phyloP scores from a whole-genome alignment of 1,140 invertebrate genomes.

The Drosophila ogumai region DNA sequence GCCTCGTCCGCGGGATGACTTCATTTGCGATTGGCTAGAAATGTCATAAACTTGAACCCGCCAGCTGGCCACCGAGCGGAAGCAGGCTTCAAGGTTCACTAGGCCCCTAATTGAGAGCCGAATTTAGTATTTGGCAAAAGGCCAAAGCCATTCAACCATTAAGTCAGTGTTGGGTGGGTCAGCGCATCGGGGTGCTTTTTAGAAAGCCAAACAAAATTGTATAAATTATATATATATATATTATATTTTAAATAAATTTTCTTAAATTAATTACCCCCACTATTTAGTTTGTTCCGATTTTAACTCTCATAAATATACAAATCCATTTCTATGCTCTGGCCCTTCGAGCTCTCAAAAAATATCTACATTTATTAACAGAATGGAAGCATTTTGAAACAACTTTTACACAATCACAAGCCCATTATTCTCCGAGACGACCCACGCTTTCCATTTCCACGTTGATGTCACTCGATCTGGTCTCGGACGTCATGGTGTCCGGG shows the following conservation, averaged over 20 bases:
- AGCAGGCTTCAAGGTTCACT: conserved; percentile 62
- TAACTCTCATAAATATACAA: neutral
- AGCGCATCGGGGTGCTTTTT: conserved; percentile 2
- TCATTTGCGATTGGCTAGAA: conserved; percentile 64
- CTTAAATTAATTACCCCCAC: neutral
- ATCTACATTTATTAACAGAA: conserved; percentile 4
- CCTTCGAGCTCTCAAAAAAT: neutral
- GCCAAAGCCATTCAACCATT: conserved; percentile 41
- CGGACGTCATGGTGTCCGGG: neutral
- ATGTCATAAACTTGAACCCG: conserved; percentile 77
- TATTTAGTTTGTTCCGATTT: neutral
- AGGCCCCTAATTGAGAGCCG: conserved; percentile 62
- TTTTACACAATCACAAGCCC: neutral
- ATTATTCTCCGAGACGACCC: neutral
- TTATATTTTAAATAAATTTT: neutral
- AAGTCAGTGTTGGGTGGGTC: conserved; percentile 31
- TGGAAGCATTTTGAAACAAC: neutral
- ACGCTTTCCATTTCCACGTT: neutral
- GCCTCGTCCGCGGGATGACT: conserved; percentile 63
- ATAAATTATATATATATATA: no score
- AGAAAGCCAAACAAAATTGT: neutral
- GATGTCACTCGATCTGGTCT: neutral
- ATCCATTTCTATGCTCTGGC: neutral
- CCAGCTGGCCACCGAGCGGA: conserved; percentile 42
- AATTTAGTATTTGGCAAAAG: conserved; percentile 41